These are phyloP conservation scores for Gadus chalcogrammus DNA, from an alignment of 2,113 vertebrate species.

Conservation along the genomic window DNA sequence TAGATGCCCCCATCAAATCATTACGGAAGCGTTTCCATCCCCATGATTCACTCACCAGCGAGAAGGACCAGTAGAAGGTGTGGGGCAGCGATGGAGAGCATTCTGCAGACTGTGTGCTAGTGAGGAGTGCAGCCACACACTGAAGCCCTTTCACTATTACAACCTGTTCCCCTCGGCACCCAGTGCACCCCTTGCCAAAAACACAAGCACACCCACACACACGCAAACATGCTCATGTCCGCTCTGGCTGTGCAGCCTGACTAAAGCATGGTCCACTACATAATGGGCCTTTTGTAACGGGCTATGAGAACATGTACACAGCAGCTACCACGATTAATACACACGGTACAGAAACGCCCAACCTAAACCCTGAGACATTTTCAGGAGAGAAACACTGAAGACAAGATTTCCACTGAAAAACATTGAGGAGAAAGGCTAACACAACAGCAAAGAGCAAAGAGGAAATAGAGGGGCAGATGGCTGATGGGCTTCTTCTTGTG, in stretches of 20 bases:
- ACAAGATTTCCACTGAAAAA: neutral
- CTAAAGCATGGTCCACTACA: constrained; percentile 38
- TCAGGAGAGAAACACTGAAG: neutral
- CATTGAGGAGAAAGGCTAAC: neutral
- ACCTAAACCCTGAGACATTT: neutral
- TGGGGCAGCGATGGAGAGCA: constrained; percentile 43
- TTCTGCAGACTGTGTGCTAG: constrained; percentile 44
- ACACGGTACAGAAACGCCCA: neutral
- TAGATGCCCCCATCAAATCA: too few species aligned
- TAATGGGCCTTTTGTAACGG: constrained; percentile 58
- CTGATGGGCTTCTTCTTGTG: too few species aligned
- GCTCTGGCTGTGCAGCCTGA: constrained; percentile 32
- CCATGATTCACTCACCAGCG: constrained; percentile 50
- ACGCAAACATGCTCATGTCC: constrained; percentile 25
- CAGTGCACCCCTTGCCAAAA: constrained; percentile 5
- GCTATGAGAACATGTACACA: constrained; percentile 16
- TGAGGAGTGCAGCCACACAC: constrained; percentile 39
- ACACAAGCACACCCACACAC: constrained; percentile 10
- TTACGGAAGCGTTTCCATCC: neutral
- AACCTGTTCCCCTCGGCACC: constrained; percentile 36
- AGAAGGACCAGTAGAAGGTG: constrained; percentile 45
- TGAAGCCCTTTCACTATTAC: constrained; percentile 52
- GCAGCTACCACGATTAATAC: neutral
- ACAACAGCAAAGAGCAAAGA: too few species aligned
- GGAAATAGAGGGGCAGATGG: too few species aligned